Evolutionary conservation across 1,140 invertebrate genomes (phyloP), one percentile per base, ranked within the genome.

Genomic region (Brachionus calyciflorus): DNA sequence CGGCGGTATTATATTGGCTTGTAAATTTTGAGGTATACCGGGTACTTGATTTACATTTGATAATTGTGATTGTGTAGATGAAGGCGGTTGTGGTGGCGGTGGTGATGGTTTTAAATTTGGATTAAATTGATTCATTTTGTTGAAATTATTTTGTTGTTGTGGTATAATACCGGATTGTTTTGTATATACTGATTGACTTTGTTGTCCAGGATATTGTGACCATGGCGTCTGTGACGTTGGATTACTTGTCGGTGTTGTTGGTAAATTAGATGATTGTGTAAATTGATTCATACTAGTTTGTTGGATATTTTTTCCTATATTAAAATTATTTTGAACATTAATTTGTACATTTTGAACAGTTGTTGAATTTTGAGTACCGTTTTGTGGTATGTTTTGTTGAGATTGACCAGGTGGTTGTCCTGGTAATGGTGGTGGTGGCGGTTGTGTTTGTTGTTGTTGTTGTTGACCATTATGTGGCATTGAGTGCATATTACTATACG

Each of bases 61-160:
- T 70, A 51, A 28, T 30, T 73, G 28, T 51, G 51, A 53, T 28
- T 49, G 1, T 44, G 30, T 26, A 51, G 46, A 3, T 51, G 46
- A 26, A 46, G 46, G 69, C 3, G 19, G 69, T 33, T 19, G 30
- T 9, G 26, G 21, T 14, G 69, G 46, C 1, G 44, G 69, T 21
- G 44, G 69, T 21, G 60, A 65, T 37, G 60, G 60, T n/a, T 44
- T 65, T 14, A 24, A 19, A 24, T n/a, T 65, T 46, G 41, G 33
- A 10, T 37, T 37, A 24, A 44, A 44, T 10, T 65, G 60, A 17
- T 60, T 60, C 55, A 60, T 60, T 37, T 60, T 28, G 3, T 60
- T 65, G 17, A 65, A 65, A n/a, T 44, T 65, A 5, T 24, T 21
- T 41, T 24, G 26, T 44, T 65, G 60, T n/a, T 65, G 60, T 2